Evolutionary conservation across 2,797 vertebrate species (phyloP).

Genomic region (Coluber constrictor): DNA sequence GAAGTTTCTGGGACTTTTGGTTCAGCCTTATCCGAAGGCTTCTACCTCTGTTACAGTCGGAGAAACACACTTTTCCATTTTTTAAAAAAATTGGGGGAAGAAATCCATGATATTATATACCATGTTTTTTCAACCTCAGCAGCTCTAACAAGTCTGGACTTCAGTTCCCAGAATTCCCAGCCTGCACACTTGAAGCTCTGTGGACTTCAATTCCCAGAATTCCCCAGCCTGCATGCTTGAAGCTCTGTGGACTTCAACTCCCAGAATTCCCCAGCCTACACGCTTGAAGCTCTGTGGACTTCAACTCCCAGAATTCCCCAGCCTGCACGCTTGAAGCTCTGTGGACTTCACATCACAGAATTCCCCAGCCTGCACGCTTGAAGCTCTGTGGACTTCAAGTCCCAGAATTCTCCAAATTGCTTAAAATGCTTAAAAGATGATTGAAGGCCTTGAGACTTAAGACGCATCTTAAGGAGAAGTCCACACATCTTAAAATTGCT

Average conservation of each 20-base stretch:
- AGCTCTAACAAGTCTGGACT: background rate
- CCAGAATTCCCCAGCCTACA: no score
- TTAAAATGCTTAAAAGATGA: background rate
- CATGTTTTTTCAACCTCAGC: background rate
- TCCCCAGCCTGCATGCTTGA: no score
- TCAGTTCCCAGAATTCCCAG: background rate
- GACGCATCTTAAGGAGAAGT: background rate
- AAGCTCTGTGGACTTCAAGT: background rate
- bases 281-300: no score
- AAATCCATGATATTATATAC: background rate
- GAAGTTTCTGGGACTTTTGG: background rate
- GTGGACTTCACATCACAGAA: background rate
- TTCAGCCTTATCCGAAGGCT: background rate
- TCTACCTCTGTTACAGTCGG: background rate
- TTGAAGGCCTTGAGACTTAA: background rate
- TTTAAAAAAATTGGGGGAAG: background rate
- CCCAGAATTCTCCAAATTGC: background rate
- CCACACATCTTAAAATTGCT: background rate
- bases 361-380: no score
- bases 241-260: background rate
- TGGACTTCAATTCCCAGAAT: no score
- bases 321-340: no score
- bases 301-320: background rate
- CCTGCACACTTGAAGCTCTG: no score
- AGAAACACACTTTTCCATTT: background rate